Base-by-base conservation (phyloP, 2,113 vertebrate species). In the Oenanthe melanoleuca region DNA sequence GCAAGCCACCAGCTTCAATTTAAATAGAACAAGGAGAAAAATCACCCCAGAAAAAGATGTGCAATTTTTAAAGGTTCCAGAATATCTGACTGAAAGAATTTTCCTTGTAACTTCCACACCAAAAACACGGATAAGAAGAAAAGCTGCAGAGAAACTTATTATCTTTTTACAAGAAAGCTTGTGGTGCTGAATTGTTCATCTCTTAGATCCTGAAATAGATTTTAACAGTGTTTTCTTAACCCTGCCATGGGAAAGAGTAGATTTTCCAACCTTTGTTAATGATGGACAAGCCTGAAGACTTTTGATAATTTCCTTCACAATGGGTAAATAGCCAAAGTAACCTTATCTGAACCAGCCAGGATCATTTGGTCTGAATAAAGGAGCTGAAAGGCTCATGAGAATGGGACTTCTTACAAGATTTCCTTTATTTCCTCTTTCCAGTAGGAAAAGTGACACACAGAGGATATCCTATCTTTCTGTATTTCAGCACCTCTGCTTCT, bases 331-430 rank as follows among this genome's bases (percentile, higher is more conserved):
- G 52, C 60, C 79, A 53, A 88, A 83, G 88, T 93, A 70, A 96
- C 94, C 95, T 95, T 97, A 96, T 97, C 96, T 96, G 92, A 95
- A 96, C 90, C 24, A 92, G 33, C 64, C 95, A 96, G 94, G 56
- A 86, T 92, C 75, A 74, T 64, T 95, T 80, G 52, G 24, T 52
- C 23, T 92, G 94, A 88, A 78, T 80, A 96, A 97, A 88, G 92
- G 71, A 91, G 60, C 89, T 93, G 79, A 37, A 88, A 93, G 60
- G 8, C 81, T 93, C 93, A 56, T 86, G 95, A 92, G 94, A 96
- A 96, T 19, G 1, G 89, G 85, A 56, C 57, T 94, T 52, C 81
- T 95, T 44, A 37, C 85, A 92, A 95, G 90, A 92, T 86, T 96
- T 94, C 93, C 82, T 66, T 86, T 52, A 90, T 91, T 96, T 95